These are phyloP conservation scores for Neoaliturus tenellus DNA, from an alignment of 2,888 invertebrate species.

Conservation along the genomic window DNA sequence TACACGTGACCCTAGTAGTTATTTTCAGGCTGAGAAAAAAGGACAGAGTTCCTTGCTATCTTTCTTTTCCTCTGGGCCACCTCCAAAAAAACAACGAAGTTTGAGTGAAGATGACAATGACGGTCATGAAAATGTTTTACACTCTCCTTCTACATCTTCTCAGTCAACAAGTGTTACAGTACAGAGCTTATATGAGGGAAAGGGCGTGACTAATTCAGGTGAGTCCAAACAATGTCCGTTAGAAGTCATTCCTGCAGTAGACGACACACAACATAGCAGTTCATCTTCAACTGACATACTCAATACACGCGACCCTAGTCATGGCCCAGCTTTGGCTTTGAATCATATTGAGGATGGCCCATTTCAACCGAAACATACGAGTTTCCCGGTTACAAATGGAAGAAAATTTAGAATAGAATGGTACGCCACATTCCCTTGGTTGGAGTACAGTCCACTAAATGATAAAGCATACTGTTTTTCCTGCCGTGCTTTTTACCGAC, in stretches of 20 bases:
- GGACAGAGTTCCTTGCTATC: not conserved
- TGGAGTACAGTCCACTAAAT: slow-evolving; percentile 55
- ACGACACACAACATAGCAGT: not conserved
- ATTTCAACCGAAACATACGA: slow-evolving; percentile 5
- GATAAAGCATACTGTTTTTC: slow-evolving; percentile 56
- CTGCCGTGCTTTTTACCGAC: slow-evolving; percentile 35
- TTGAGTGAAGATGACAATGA: not conserved
- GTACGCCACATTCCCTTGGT: slow-evolving; percentile 54
- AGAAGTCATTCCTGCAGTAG: not conserved
- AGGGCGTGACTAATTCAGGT: not conserved
- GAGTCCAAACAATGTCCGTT: no score
- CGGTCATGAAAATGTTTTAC: not conserved
- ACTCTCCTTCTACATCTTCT: not conserved
- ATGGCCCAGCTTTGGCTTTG: slow-evolving; percentile 27
- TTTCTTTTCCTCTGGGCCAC: not conserved
- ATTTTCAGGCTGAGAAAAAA: not conserved
- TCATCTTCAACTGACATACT: not conserved
- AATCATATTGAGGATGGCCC: not conserved
- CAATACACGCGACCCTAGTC: not conserved
- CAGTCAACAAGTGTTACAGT: not conserved
- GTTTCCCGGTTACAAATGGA: slow-evolving; percentile 4
- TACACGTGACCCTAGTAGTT: no score
- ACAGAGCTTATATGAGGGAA: not conserved
- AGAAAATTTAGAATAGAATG: slow-evolving; percentile 52
- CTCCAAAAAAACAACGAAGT: not conserved